phyloP scores from a whole-genome alignment of 1,140 invertebrate genomes.

The Zaprionus taronus region DNA sequence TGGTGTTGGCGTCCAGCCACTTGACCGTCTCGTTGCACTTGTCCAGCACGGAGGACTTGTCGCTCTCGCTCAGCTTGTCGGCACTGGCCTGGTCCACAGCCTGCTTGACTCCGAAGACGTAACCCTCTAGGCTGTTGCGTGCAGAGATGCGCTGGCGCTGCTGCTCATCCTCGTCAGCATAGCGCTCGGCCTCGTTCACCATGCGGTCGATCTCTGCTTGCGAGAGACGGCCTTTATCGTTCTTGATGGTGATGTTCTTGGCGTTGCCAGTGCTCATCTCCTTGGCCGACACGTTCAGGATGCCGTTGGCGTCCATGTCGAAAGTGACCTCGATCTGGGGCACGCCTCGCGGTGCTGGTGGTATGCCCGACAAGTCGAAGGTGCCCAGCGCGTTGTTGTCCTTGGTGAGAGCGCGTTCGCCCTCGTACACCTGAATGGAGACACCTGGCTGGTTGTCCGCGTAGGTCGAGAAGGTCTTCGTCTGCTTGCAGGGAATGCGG shows the following conservation, averaged over 20 bases:
- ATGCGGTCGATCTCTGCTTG: conserved; percentile 91
- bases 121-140: conserved; percentile 88
- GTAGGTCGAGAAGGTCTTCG: conserved; percentile 88
- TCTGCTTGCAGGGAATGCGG: conserved; percentile 88
- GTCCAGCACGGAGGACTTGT: conserved; percentile 87
- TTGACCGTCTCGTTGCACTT: conserved; percentile 85
- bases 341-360: conserved; percentile 91
- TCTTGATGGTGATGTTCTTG: conserved; percentile 93
- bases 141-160: conserved; percentile 88
- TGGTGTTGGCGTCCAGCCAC: conserved; percentile 88
- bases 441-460: conserved; percentile 90
- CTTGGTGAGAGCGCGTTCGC: conserved; percentile 89
- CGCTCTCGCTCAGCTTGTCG: conserved; percentile 86
- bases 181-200: conserved; percentile 73
- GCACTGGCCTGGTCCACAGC: conserved; percentile 87
- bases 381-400: conserved; percentile 91
- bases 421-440: conserved; percentile 89
- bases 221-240: conserved; percentile 92
- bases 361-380: conserved; percentile 92
- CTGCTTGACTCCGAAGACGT: conserved; percentile 90
- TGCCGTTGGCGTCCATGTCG: conserved; percentile 87
- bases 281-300: conserved; percentile 87
- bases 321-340: conserved; percentile 90
- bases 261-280: conserved; percentile 86
- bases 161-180: conserved; percentile 87